phyloP scores from a whole-genome alignment of 2,888 invertebrate genomes.

The Yponomeuta malinellus region DNA sequence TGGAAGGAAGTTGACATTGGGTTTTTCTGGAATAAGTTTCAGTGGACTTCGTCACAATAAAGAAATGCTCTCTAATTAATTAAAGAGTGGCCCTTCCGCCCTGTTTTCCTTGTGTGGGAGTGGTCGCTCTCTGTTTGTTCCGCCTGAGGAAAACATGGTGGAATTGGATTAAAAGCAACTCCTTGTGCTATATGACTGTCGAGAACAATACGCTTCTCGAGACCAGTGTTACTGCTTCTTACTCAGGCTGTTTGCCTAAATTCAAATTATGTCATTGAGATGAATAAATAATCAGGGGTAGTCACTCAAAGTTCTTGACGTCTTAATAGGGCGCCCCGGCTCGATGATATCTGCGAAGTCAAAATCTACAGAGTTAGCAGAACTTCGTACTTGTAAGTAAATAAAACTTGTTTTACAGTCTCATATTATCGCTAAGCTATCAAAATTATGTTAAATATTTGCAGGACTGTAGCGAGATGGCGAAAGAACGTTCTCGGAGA shows the following conservation, averaged over 20 bases:
- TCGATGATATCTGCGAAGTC: neutral
- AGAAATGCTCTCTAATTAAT: slow-evolving; percentile 62
- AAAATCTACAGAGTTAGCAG: neutral
- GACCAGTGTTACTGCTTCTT: too few species aligned
- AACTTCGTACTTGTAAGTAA: neutral
- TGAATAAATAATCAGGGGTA: neutral
- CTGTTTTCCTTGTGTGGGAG: slow-evolving; percentile 57
- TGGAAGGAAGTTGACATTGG: slow-evolving; percentile 9
- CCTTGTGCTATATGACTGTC: slow-evolving; percentile 26
- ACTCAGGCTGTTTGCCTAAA: too few species aligned
- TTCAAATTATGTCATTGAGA: neutral
- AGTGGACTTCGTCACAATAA: slow-evolving; percentile 44
- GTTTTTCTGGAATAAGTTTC: slow-evolving; percentile 28
- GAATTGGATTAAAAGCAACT: slow-evolving; percentile 63
- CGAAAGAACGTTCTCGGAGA: slow-evolving; percentile 48
- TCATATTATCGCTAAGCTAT: neutral
- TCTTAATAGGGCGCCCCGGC: neutral
- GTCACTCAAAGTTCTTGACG: neutral
- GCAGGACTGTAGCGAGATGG: slow-evolving; percentile 22
- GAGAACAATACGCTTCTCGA: too few species aligned
- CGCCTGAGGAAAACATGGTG: slow-evolving; percentile 48
- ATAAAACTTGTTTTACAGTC: neutral
- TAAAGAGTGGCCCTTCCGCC: slow-evolving; percentile 36
- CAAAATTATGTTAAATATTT: slow-evolving; percentile 2
- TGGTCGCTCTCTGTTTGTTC: slow-evolving; percentile 52